Conservation (phyloP, 2,113 vertebrate genomes). For the Cheirogaleus medius region DNA sequence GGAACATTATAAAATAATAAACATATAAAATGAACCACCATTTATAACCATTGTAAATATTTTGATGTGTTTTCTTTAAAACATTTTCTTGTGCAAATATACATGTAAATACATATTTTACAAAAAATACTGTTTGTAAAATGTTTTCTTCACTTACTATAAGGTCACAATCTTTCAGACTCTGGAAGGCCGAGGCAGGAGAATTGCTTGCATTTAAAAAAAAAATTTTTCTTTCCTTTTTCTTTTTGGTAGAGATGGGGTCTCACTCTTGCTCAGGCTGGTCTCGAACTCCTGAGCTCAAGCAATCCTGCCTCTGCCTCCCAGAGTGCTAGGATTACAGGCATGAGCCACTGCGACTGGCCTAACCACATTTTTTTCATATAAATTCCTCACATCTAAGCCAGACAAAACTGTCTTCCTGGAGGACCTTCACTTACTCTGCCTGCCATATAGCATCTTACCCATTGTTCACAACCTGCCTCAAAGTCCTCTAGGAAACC, state of each 20-base stretch:
- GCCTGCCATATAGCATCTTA: background rate
- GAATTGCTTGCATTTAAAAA: too few species aligned
- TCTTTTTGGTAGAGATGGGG: too few species aligned
- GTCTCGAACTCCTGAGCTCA: too few species aligned
- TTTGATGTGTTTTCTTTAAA: conserved; percentile 29
- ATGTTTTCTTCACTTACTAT: background rate
- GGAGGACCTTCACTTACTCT: background rate
- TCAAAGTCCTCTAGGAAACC: background rate
- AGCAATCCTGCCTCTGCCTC: too few species aligned
- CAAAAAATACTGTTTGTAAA: background rate
- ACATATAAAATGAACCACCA: background rate
- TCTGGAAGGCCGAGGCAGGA: too few species aligned
- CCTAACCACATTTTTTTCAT: too few species aligned
- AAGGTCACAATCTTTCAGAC: background rate
- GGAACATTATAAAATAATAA: conserved; percentile 13
- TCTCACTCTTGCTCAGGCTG: too few species aligned
- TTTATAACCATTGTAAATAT: background rate
- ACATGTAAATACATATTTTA: background rate
- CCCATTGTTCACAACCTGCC: background rate
- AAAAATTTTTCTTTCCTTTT: too few species aligned
- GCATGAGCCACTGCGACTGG: too few species aligned
- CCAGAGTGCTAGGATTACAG: background rate
- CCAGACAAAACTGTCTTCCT: background rate
- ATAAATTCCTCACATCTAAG: background rate
- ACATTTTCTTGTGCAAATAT: conserved; percentile 14